A percentile compares a stretch with the other conserved stretches of the same genome.
Conservation (phyloP, 1,140 invertebrate species). For the Thereuonema tuberculata region DNA sequence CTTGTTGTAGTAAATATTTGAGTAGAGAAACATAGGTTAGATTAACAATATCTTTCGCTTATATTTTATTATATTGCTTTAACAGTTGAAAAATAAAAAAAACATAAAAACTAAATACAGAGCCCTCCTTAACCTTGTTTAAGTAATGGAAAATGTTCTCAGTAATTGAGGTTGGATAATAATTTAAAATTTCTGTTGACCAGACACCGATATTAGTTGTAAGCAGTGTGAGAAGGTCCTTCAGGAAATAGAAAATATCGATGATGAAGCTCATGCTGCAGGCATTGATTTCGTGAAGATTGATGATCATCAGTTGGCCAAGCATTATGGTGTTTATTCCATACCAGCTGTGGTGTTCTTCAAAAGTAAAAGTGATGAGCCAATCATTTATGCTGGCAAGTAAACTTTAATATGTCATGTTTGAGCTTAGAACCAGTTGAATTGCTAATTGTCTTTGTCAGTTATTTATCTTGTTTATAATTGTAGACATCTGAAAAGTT, state of each 20-base stretch:
- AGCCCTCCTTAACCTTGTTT: background rate
- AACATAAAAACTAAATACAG: slow-evolving; percentile 6
- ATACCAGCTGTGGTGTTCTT: slow-evolving; percentile 37
- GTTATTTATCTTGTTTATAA: background rate
- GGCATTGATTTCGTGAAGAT: slow-evolving; percentile 29
- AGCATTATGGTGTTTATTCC: slow-evolving; percentile 29
- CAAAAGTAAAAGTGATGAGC: slow-evolving; percentile 71
- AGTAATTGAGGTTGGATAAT: background rate
- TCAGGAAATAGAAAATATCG: slow-evolving; percentile 48
- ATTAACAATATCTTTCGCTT: background rate
- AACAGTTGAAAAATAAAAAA: background rate
- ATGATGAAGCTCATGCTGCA: slow-evolving; percentile 24
- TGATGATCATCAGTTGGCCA: slow-evolving; percentile 27
- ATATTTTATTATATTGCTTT: background rate
- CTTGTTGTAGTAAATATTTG: no score
- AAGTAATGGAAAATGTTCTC: slow-evolving; percentile 6
- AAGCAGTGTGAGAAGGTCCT: slow-evolving; percentile 82
- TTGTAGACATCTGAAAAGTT: no score
- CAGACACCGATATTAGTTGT: slow-evolving; percentile 75
- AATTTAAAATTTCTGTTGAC: slow-evolving; percentile 21
- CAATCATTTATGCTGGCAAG: slow-evolving; percentile 80
- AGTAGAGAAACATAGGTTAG: no score
- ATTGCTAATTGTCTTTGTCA: background rate
- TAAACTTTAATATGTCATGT: no score
- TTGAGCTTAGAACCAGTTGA: background rate